These are phyloP conservation scores for Halcyon leucocephala DNA, from an alignment of 2,797 vertebrate genomes.

Conservation along the genomic window DNA sequence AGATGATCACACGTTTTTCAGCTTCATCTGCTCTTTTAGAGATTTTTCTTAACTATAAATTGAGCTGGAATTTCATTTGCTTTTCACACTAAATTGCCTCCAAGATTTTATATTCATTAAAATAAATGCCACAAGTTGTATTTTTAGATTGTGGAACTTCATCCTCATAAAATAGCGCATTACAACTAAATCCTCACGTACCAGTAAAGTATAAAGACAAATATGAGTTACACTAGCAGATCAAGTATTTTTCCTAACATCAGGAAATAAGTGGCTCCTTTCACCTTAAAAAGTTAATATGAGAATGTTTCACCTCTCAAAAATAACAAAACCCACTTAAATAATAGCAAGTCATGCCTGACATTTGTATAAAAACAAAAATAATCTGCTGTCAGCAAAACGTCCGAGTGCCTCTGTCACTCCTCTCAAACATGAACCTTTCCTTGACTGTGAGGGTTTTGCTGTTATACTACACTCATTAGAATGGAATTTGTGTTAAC, in stretches of 20 bases:
- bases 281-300: conserved; percentile 23
- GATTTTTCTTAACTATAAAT: conserved; percentile 64
- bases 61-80: conserved; percentile 58
- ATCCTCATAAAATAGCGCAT: neutral
- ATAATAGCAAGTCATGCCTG: conserved; percentile 85
- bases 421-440: conserved; percentile 82
- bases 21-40: conserved; percentile 50
- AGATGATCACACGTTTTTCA: conserved; percentile 42
- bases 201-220: conserved; percentile 47
- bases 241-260: conserved; percentile 18
- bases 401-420: conserved; percentile 87
- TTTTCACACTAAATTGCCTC: conserved; percentile 61
- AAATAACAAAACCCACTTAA: conserved; percentile 75
- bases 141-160: conserved; percentile 31
- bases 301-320: conserved; percentile 50
- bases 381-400: conserved; percentile 92
- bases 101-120: conserved; percentile 39
- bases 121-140: conserved; percentile 37
- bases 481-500: conserved; percentile 99
- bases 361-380: conserved; percentile 91
- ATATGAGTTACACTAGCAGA: neutral
- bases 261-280: conserved; percentile 1
- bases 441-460: conserved; percentile 83
- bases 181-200: neutral
- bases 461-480: conserved; percentile 89